phyloP scores from a whole-genome alignment of 2,888 invertebrate species.

The Athalia rosae region DNA sequence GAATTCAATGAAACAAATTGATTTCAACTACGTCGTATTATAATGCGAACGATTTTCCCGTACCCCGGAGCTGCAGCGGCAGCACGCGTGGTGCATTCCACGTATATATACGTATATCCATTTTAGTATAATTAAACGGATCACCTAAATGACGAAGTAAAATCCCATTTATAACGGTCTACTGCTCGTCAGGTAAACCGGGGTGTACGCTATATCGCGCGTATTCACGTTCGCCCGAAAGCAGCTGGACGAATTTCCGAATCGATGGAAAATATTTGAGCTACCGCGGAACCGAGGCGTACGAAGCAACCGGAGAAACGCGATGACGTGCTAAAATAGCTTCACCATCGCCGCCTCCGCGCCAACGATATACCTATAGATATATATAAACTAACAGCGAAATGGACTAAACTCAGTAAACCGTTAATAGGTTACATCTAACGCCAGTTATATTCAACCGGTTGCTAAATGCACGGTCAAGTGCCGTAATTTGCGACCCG shows the following conservation, averaged over 20 bases:
- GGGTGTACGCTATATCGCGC: too few species aligned
- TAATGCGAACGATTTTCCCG: too few species aligned
- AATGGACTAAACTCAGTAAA: constrained; percentile 25
- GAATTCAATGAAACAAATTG: too few species aligned
- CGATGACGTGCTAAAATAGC: too few species aligned
- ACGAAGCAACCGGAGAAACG: background rate
- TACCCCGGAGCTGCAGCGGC: background rate
- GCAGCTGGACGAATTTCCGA: background rate
- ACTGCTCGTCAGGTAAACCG: background rate
- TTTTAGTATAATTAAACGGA: constrained; percentile 32
- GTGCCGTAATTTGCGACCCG: constrained; percentile 9
- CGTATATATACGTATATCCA: background rate
- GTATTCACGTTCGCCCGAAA: background rate
- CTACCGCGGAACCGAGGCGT: background rate
- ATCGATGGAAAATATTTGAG: constrained; percentile 21
- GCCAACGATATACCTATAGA: too few species aligned
- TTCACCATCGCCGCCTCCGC: too few species aligned
- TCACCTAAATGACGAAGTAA: constrained; percentile 27
- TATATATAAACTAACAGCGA: too few species aligned
- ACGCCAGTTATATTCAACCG: background rate
- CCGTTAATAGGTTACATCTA: constrained; percentile 31
- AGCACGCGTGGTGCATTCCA: background rate
- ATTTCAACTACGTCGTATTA: too few species aligned
- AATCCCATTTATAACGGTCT: constrained; percentile 31
- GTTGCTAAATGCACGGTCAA: constrained; percentile 11